Evolutionary conservation across 2,113 vertebrate genomes (phyloP).

Genomic region (Tympanuchus pallidicinctus): DNA sequence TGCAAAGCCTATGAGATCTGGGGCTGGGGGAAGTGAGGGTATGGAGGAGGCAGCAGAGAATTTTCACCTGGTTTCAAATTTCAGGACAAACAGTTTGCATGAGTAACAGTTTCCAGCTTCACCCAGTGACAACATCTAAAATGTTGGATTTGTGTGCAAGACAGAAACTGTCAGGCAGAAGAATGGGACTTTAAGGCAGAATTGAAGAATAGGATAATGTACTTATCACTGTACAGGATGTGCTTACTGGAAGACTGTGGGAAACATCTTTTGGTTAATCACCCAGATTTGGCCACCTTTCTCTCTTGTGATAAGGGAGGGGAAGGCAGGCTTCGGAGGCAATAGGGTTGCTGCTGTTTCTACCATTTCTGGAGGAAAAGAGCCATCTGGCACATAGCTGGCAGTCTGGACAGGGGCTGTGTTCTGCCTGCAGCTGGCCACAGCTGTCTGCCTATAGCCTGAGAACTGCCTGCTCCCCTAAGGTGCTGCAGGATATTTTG

Average conservation of each 20-base stretch:
- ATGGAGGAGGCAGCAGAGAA: not conserved
- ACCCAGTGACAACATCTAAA: not conserved
- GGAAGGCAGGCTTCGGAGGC: not conserved
- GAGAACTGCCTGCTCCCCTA: constrained; percentile 65
- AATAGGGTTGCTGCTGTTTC: not conserved
- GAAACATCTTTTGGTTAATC: constrained; percentile 11
- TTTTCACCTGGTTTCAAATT: constrained; percentile 44
- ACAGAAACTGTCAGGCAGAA: not conserved
- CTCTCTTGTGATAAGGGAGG: not conserved
- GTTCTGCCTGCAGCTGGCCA: constrained; percentile 72
- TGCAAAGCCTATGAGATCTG: not conserved
- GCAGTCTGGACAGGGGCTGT: constrained; percentile 16
- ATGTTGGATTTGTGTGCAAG: not conserved
- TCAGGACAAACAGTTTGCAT: not conserved
- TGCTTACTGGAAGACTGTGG: not conserved
- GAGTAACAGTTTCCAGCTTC: not conserved
- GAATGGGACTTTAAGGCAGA: constrained; percentile 13
- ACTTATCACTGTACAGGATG: not conserved
- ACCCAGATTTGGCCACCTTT: not conserved
- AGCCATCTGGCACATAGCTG: not conserved
- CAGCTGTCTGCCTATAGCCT: constrained; percentile 77
- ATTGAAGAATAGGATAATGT: not conserved
- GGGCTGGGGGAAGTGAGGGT: not conserved
- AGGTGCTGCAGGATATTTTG: constrained; percentile 68
- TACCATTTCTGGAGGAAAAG: not conserved